Conservation (phyloP, 2,113 vertebrate species). For the Limanda limanda region DNA sequence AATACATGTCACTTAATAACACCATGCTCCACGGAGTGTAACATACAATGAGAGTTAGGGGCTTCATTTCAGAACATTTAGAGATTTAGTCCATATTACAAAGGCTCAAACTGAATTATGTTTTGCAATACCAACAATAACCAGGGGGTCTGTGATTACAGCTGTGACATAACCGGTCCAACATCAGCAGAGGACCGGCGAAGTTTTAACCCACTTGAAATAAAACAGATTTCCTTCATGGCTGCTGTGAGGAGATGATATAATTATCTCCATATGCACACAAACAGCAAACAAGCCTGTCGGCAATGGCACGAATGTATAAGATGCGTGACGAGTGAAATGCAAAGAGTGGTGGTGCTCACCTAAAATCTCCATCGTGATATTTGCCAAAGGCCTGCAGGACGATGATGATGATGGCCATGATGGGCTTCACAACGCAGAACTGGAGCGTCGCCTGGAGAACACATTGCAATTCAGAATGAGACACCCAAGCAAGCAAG, state of each 20-base stretch:
- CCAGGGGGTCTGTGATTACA: slow-evolving; percentile 2
- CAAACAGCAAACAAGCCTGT: slow-evolving; percentile 46
- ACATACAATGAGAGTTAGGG: slow-evolving; percentile 13
- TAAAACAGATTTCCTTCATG: slow-evolving; percentile 9
- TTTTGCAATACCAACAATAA: slow-evolving; percentile 9
- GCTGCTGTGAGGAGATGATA: slow-evolving; percentile 39
- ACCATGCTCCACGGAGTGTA: not conserved
- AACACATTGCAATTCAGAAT: slow-evolving; percentile 54
- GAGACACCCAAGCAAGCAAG: slow-evolving; percentile 43
- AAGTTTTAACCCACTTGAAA: slow-evolving; percentile 36
- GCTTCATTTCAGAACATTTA: slow-evolving; percentile 37
- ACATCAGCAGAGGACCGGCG: slow-evolving; percentile 10
- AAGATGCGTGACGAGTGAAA: slow-evolving; percentile 32
- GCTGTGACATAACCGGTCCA: slow-evolving; percentile 10
- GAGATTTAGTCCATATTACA: slow-evolving; percentile 7
- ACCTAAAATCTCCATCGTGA: slow-evolving; percentile 97
- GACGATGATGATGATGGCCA: slow-evolving; percentile 93
- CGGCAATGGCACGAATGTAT: slow-evolving; percentile 27
- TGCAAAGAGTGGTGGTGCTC: slow-evolving; percentile 68
- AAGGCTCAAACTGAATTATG: slow-evolving; percentile 16
- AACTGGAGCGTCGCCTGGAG: slow-evolving; percentile 96
- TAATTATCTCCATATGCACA: slow-evolving; percentile 32
- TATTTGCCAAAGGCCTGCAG: slow-evolving; percentile 95
- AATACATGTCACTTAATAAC: slow-evolving; percentile 6
- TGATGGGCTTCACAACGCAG: slow-evolving; percentile 95